A percentile compares a stretch with the other conserved stretches of the same genome.
These are phyloP conservation scores for Pachycephala philippinensis DNA, from an alignment of 2,113 vertebrate species.

Conservation along the genomic window DNA sequence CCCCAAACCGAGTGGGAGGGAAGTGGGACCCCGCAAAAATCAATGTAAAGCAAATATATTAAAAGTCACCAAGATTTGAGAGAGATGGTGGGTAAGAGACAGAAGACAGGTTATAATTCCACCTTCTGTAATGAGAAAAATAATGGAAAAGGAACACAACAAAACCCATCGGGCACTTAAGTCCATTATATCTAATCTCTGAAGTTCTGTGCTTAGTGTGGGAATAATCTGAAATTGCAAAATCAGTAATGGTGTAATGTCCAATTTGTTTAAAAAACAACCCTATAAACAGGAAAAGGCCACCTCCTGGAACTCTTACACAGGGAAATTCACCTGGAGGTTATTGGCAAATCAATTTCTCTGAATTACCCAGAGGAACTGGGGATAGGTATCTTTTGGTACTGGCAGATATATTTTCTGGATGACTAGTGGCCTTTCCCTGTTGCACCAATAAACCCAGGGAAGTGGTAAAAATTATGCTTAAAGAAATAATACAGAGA, in stretches of 20 bases:
- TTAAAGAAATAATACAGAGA: neutral
- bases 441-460: neutral
- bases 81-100: too few species aligned
- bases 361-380: neutral
- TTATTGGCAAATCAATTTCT: neutral
- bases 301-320: neutral
- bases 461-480: neutral
- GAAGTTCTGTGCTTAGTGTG: neutral
- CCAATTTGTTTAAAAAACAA: neutral
- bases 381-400: neutral
- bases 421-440: neutral
- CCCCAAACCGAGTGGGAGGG: too few species aligned
- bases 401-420: neutral
- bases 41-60: too few species aligned
- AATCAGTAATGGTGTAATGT: neutral
- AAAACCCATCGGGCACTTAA: neutral
- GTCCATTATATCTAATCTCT: neutral
- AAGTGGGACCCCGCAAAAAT: too few species aligned
- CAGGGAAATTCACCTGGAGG: neutral
- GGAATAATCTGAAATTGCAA: neutral
- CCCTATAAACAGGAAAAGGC: neutral
- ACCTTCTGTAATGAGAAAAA: too few species aligned
- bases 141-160: too few species aligned
- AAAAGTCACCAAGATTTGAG: too few species aligned
- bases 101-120: too few species aligned